A percentile compares a stretch with the other conserved stretches of the same genome.
These are phyloP conservation scores for Pygoscelis antarcticus DNA, from an alignment of 2,113 vertebrate species.

Conservation along the genomic window DNA sequence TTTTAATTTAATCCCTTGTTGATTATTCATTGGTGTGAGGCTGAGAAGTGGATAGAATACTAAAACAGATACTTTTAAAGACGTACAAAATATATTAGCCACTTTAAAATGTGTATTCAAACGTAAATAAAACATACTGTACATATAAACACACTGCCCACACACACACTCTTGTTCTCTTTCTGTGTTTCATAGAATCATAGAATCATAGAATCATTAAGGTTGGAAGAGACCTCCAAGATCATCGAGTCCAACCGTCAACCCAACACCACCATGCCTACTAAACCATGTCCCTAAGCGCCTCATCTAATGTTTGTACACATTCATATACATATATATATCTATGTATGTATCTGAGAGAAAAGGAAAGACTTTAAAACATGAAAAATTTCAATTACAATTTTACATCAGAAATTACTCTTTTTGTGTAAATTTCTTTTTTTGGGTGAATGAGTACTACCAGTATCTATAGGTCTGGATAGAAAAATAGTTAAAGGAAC, in stretches of 20 bases:
- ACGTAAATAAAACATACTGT: not conserved
- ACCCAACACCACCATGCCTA: no score
- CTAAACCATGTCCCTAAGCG: no score
- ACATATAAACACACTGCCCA: not conserved
- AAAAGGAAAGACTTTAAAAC: not conserved
- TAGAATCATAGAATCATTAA: no score
- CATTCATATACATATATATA: not conserved
- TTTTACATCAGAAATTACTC: not conserved
- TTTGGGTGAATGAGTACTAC: not conserved
- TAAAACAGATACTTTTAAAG: not conserved
- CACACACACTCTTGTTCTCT: not conserved
- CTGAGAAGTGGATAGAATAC: slow-evolving; percentile 6
- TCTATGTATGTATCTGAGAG: not conserved
- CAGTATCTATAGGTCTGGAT: not conserved
- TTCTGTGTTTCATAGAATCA: not conserved
- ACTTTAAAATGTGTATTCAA: not conserved
- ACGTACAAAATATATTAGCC: not conserved
- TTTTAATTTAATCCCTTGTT: slow-evolving; percentile 49
- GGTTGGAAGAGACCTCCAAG: no score
- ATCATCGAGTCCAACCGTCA: no score
- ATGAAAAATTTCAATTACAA: not conserved
- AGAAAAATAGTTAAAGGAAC: not conserved
- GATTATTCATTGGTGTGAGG: slow-evolving; percentile 20
- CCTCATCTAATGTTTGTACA: not conserved
- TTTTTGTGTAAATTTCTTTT: not conserved